Base-by-base conservation (phyloP, 2,113 vertebrate genomes). In the Monarcha castaneiventris region DNA sequence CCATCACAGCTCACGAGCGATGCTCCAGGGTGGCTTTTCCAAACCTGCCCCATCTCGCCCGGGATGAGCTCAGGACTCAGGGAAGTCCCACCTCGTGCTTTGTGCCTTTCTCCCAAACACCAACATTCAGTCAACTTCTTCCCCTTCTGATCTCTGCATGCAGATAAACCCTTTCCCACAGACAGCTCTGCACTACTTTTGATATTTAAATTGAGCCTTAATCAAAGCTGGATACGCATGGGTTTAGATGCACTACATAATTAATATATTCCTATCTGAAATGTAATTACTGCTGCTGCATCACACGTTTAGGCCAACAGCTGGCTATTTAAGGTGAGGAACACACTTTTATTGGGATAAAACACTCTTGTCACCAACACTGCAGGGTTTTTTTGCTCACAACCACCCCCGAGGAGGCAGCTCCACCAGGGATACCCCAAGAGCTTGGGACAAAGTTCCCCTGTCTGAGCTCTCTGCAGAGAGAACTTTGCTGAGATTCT, bases 1-100 rank as follows among this genome's bases (percentile, higher is more conserved):
- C 4, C 21, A 52, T 1, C 49, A 9, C 4, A 30, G 1, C 46
- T 21, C 41, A 0, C 1, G 8, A 6, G n/a, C 1, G 18, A 35
- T 8, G 19, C 3, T 13, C n/a, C 55, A 43, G 5, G 20, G 7
- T 1, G 3, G 4, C 2, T 0, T 37, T 69, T 25, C 5, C 71
- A n/a, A 17, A 11, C 2, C 74, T 25, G 29, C 25, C 3, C 6
- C 21, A 6, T 35, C n/a, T 6, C 12, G 46, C n/a, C 18, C 7
- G 54, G 56, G 25, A 15, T 11, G 13, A 30, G 58, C 54, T 7
- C 27, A 8, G 43, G 22, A 14, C 23, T 29, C 11, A 5, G 11
- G 2, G 0, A 2, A 39, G 16, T 10, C 49, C 66, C 75, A 29
- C 62, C 18, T 1, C 5, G 16, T 4, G 64, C 56, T 44, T 7